A percentile compares a stretch with the other conserved stretches of the same genome.
phyloP scores from a whole-genome alignment of 2,113 vertebrate species.

The Odocoileus hemionus region DNA sequence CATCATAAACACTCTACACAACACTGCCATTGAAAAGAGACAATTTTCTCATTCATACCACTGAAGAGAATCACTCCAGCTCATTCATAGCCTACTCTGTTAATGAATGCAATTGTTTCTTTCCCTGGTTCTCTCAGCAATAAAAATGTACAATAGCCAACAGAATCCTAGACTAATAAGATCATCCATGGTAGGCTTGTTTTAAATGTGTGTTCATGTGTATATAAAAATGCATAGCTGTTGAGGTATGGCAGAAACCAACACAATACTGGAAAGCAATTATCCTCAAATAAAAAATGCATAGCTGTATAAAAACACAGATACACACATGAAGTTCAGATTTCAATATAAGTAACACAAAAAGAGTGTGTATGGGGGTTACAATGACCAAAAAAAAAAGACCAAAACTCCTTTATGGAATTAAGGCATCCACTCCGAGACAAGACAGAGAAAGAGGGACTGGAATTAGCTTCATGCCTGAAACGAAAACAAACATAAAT shows the following conservation, averaged over 20 bases:
- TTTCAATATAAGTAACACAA: conserved; percentile 23
- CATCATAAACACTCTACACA: conserved; percentile 32
- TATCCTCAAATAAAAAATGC: background rate
- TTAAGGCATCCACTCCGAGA: conserved; percentile 12
- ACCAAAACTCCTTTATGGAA: conserved; percentile 12
- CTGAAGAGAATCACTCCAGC: conserved; percentile 38
- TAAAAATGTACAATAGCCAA: conserved; percentile 28
- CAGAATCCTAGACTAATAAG: conserved; percentile 20
- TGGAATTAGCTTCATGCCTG: background rate
- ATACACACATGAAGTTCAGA: background rate
- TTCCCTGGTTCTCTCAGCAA: conserved; percentile 2
- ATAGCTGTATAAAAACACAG: background rate
- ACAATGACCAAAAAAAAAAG: background rate
- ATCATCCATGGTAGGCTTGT: background rate
- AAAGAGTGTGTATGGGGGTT: background rate
- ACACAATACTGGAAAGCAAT: background rate
- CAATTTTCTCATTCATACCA: conserved; percentile 56
- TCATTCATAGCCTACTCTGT: conserved; percentile 34
- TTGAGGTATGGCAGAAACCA: background rate
- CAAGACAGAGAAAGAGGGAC: conserved; percentile 6
- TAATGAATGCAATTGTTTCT: conserved; percentile 49
- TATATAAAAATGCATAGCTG: background rate
- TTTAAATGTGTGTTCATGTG: background rate
- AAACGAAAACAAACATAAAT: conserved; percentile 17
- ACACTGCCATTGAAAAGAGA: conserved; percentile 13